phyloP scores from a whole-genome alignment of 1,140 invertebrate species.

The Micrasema longulum region DNA sequence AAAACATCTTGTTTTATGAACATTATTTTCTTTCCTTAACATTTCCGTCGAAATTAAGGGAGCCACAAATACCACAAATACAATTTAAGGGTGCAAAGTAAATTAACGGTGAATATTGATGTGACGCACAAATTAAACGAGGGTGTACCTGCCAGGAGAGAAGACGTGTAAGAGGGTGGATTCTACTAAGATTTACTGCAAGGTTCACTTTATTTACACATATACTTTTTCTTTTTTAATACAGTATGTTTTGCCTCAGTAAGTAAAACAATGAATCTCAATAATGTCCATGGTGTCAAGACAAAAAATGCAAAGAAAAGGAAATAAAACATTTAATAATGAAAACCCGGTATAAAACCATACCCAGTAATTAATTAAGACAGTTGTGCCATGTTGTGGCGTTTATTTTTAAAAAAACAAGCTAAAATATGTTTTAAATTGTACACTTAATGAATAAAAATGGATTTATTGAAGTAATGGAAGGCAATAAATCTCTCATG shows the following conservation, averaged over 20 bases:
- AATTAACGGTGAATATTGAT: constrained; percentile 53
- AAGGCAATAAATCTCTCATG: too few species aligned
- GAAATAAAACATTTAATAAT: too few species aligned
- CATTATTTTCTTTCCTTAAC: constrained; percentile 9
- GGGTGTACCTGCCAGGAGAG: constrained; percentile 21
- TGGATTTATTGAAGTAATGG: too few species aligned
- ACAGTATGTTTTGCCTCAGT: background rate
- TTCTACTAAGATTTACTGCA: constrained; percentile 14
- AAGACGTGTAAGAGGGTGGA: background rate
- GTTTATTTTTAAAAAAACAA: too few species aligned
- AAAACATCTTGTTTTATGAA: too few species aligned
- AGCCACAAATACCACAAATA: constrained; percentile 49
- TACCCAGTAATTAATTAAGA: too few species aligned
- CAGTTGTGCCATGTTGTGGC: too few species aligned
- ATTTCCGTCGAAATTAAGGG: constrained; percentile 44
- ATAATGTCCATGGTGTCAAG: too few species aligned
- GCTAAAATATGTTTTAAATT: too few species aligned
- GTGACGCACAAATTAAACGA: constrained; percentile 41
- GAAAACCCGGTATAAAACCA: too few species aligned
- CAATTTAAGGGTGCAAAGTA: constrained; percentile 52
- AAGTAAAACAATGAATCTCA: background rate
- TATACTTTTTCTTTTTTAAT: constrained; percentile 5
- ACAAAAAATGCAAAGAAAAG: too few species aligned
- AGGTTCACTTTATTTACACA: constrained; percentile 7
- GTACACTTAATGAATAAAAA: too few species aligned